Conservation (phyloP, 2,797 vertebrate genomes). For the Bradypodion ventrale region DNA sequence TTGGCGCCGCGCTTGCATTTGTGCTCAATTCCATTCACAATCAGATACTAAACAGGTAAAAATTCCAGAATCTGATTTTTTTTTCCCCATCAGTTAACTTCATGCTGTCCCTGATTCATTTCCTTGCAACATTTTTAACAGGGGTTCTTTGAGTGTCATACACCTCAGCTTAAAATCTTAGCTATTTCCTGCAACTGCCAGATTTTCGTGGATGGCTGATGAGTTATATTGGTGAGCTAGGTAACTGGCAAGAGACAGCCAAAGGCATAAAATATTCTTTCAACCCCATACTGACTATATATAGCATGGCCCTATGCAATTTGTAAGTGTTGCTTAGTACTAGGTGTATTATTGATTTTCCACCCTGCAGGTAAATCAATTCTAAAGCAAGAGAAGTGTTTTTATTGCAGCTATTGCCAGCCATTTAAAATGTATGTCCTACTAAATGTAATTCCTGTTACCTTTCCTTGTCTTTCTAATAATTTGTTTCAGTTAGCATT, state of each 20-base stretch:
- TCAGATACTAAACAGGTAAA: no score
- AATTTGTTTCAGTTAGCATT: slow-evolving; percentile 42
- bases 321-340: slow-evolving; percentile 31
- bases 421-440: neutral
- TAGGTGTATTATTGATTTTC: slow-evolving; percentile 29
- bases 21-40: no score
- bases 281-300: neutral
- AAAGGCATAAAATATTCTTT: neutral
- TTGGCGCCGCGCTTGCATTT: no score
- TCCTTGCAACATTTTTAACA: neutral
- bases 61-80: no score
- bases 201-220: neutral
- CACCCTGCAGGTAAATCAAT: slow-evolving; percentile 16
- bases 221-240: neutral
- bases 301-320: neutral
- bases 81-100: no score
- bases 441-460: slow-evolving; percentile 42
- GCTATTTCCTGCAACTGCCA: neutral
- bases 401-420: slow-evolving; percentile 27
- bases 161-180: neutral
- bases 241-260: neutral
- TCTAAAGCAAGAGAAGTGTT: slow-evolving; percentile 21
- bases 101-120: neutral
- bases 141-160: neutral
- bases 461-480: neutral